A percentile compares a stretch with the other conserved stretches of the same genome.
These are phyloP conservation scores for Oscheius sp. DNA, from an alignment of 1,140 invertebrate species.

Conservation along the genomic window DNA sequence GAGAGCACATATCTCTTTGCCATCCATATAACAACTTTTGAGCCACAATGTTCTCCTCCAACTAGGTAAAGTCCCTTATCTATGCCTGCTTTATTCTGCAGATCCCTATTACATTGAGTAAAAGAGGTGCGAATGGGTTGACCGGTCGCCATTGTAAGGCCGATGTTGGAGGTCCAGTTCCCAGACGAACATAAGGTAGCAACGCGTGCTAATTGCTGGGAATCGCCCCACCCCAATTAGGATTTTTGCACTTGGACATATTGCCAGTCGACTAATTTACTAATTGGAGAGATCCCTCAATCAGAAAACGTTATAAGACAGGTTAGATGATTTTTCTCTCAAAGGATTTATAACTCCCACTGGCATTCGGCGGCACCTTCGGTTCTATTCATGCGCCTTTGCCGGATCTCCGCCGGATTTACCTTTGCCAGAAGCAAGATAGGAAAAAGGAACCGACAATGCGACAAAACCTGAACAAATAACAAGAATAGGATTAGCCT, in stretches of 20 bases:
- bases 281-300: neutral
- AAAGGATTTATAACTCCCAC: neutral
- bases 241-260: neutral
- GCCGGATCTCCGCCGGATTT: neutral
- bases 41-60: neutral
- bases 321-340: neutral
- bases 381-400: neutral
- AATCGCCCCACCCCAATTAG: neutral
- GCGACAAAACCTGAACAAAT: neutral
- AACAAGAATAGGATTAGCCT: no score
- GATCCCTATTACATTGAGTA: no score
- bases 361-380: neutral
- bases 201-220: neutral
- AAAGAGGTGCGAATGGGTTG: neutral
- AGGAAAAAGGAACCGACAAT: neutral
- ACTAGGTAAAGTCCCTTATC: neutral
- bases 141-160: neutral
- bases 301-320: neutral
- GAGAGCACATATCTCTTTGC: neutral
- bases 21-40: neutral
- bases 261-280: neutral
- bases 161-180: neutral
- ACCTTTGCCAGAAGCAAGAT: neutral
- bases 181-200: neutral
- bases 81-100: no score